Percentiles rank a stretch among this genome's conserved stretches.
Conservation (phyloP, 1,140 invertebrate genomes). For the Ceratitis capitata region DNA sequence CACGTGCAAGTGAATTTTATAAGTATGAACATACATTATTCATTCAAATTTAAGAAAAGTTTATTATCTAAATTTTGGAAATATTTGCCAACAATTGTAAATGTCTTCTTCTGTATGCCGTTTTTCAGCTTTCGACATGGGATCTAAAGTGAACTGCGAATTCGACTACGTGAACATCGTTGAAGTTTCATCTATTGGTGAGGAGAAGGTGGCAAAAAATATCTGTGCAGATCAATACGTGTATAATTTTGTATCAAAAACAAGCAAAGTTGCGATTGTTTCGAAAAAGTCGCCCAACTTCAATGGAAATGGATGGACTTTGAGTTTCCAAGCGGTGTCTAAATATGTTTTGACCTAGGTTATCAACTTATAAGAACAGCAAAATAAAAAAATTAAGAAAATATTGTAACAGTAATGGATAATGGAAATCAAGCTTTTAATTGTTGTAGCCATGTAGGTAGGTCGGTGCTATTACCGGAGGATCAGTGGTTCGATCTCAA, state of each 20-base stretch:
- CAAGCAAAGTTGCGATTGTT: conserved; percentile 71
- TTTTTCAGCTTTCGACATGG: conserved; percentile 72
- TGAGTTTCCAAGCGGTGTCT: neutral
- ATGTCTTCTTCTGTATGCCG: conserved; percentile 41
- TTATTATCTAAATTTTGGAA: neutral
- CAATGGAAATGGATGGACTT: conserved; percentile 72
- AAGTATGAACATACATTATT: conserved; percentile 55
- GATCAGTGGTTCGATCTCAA: no score
- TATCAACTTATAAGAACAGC: no score
- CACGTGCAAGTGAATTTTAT: conserved; percentile 69
- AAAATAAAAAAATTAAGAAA: no score
- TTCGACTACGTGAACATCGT: conserved; percentile 73
- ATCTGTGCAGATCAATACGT: conserved; percentile 66
- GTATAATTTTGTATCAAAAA: neutral
- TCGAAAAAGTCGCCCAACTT: conserved; percentile 74
- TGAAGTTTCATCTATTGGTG: conserved; percentile 59
- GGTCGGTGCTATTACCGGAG: no score
- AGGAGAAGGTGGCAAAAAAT: conserved; percentile 54
- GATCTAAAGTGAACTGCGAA: conserved; percentile 66
- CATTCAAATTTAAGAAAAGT: neutral
- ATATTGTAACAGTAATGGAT: no score
- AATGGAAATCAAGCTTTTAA: no score
- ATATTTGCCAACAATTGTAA: neutral
- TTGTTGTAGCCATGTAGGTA: no score
- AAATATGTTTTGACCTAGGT: no score